Base-by-base conservation (phyloP, 2,888 invertebrate genomes). In the Orchestes rusci region DNA sequence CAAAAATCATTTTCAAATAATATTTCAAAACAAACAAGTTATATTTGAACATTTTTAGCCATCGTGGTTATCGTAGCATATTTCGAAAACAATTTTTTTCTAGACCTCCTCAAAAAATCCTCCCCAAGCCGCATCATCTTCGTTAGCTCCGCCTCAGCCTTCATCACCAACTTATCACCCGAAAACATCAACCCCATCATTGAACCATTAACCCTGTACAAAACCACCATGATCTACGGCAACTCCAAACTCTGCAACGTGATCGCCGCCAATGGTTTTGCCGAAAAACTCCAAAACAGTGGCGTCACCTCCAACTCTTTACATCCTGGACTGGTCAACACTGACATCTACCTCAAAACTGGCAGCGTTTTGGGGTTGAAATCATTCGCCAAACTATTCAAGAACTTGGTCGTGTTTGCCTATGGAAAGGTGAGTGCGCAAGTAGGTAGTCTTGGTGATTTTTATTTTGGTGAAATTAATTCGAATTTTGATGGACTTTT, bases 191-290 rank as follows among this genome's bases (percentile, higher is more conserved):
- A 63, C 48, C 57, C 59, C 2, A 43, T 54, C 38, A 52, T 51
- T 7, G 59, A 60, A 30, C 51, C 56, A 2, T 13, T 54, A 29
- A 54, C 55, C 1, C 13, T 59, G 3, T 56, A 59, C 29, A 50
- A 56, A 4, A 54, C 54, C 3, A 51, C 55, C 2, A 45, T 58
- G 17, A 54, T 60, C 16, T 67, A 67, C 44, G 56, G 58, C 1
- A 66, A 66, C 44, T 64, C 65, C 4, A 69, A 69, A 53, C 46
- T 66, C 4, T 65, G 65, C 43, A 65, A 64, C 41, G 56, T 66
- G 29, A 59, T 66, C 30, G 54, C 65, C 13, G 62, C 66, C 2
- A 63, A 60, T 41, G 65, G 65, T 42, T 59, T 69, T 43, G 50
- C 50, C 15, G 57, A 61, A 42, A 54, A 55, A 39, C 50, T 68